Conservation (phyloP, 2,113 vertebrate species). For the Phaethornis superciliosus region DNA sequence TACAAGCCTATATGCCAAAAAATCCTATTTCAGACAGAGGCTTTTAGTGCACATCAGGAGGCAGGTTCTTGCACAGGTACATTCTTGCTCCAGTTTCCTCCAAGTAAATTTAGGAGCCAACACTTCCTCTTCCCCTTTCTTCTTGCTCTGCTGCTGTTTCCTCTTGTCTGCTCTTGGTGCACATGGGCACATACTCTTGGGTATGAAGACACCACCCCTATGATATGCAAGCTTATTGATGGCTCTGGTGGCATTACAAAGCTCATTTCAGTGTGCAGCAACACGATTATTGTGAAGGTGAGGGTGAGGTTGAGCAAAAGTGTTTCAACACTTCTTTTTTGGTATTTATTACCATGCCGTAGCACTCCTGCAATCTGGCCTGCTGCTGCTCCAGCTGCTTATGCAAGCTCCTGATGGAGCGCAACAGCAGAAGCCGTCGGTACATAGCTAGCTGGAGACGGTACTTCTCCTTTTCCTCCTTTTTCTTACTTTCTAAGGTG, state of each 20-base stretch:
- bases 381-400: conserved; percentile 59
- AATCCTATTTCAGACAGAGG: neutral
- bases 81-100: neutral
- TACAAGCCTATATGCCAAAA: neutral
- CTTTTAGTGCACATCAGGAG: neutral
- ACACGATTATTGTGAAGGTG: neutral
- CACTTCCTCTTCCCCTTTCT: neutral
- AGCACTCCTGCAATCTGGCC: conserved; percentile 45
- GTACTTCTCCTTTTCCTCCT: conserved; percentile 57
- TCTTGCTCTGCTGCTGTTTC: neutral
- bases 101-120: neutral
- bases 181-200: neutral
- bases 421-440: conserved; percentile 46
- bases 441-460: conserved; percentile 7
- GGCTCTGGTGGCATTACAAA: neutral
- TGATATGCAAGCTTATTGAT: neutral
- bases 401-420: conserved; percentile 41
- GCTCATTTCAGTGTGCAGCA: conserved; percentile 34
- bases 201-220: neutral
- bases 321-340: conserved; percentile 51
- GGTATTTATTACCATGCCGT: neutral
- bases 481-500: conserved; percentile 23
- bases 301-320: conserved; percentile 25
- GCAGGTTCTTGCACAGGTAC: neutral
- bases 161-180: accelerated